Evolutionary conservation across 1,140 invertebrate genomes (phyloP), one percentile per base, ranked within the genome.

Genomic region (Euschistus heros): DNA sequence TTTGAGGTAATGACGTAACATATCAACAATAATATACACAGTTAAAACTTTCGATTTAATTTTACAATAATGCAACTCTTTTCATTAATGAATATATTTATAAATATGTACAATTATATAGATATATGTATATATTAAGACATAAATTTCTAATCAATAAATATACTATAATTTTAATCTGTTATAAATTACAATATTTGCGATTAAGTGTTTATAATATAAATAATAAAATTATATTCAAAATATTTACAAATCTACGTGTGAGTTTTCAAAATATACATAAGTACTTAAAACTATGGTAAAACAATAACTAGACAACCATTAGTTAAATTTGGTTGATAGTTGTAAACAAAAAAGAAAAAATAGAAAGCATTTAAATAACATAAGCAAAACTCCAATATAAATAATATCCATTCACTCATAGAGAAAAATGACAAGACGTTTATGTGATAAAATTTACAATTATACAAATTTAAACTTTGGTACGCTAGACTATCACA

Each of bases 401-500:
- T 37, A 6, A 37, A 37, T 37, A 37, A 37, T 37, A 37, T 37
- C 7, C 33, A 37, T 37, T 10, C 10, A 37, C 33, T 37, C 33
- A 37, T 37, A 2, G 33, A 37, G 33, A 10, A 10, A 10, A 37
- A 37, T 10, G 5, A 37, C 33, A 37, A 37, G 33, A 37, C 2
- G 20, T 50, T 6, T 20, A 17, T 27, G 18, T 57, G 15, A 27
- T 17, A 57, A 57, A 57, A 57, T 57, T 57, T 57, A 57, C 54
- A 57, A 24, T 57, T 57, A 24, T 37, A 37, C 33, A 57, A 24
- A 57, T 26, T 57, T 24, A 42, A 61, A 37, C 59, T 61, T 61
- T 61, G 59, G 59, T 61, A 61, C 14, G 5, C 59, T 61, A 61
- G 59, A 44, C 59, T 61, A 61, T 61, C 59, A 61, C 59, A 61